Evolutionary conservation across 2,888 invertebrate genomes (phyloP).

Genomic region (Galerucella calmariensis): DNA sequence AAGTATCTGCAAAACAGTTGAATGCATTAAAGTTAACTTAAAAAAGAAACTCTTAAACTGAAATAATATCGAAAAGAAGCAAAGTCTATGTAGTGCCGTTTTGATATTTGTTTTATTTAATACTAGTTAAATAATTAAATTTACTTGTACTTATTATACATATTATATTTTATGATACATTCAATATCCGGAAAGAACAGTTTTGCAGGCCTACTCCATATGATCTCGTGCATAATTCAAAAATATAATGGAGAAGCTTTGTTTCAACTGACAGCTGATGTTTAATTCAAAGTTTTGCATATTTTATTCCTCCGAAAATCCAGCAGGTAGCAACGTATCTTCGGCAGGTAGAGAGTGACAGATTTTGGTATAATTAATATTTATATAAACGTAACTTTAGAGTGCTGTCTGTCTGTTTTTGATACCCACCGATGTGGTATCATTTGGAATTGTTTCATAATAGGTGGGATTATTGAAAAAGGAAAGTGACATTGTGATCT

Average conservation of each 20-base stretch:
- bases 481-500: not conserved
- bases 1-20: no score
- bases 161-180: not conserved
- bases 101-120: no score
- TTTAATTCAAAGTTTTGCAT: constrained; percentile 15
- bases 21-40: no score
- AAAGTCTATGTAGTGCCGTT: no score
- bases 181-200: not conserved
- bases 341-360: constrained; percentile 19
- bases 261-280: constrained; percentile 13
- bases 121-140: no score
- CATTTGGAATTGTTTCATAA: not conserved
- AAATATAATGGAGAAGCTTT: constrained; percentile 19
- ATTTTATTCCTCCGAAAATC: constrained; percentile 5
- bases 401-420: constrained; percentile 10
- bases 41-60: no score
- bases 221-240: constrained; percentile 16
- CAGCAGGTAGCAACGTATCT: not conserved
- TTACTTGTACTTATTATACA: no score
- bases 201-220: not conserved
- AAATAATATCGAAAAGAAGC: no score
- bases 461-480: not conserved
- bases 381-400: constrained; percentile 6
- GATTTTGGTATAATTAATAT: constrained; percentile 10
- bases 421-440: not conserved